Evolutionary conservation across 2,888 invertebrate species (phyloP).

Genomic region (Pyrrhia umbra): DNA sequence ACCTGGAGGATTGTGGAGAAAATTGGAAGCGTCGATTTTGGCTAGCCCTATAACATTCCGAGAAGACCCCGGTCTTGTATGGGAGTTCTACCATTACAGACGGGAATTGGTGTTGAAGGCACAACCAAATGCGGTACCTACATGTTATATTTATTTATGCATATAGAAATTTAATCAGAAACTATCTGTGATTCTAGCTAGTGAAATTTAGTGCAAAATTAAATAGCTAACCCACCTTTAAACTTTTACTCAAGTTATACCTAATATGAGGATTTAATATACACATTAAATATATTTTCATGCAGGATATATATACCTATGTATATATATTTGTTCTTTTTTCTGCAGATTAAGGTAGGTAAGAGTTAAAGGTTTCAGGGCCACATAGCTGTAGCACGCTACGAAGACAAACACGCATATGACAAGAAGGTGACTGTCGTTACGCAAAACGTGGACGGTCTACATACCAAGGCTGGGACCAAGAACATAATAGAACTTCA

Average conservation of each 20-base stretch:
- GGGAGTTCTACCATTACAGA: slow-evolving; percentile 97
- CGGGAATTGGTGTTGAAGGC: slow-evolving; percentile 94
- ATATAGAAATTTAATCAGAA: too few relatives aligned
- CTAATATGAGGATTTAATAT: too few relatives aligned
- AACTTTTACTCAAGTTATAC: too few relatives aligned
- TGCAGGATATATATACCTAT: too few relatives aligned
- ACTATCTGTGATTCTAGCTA: too few relatives aligned
- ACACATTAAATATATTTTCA: too few relatives aligned
- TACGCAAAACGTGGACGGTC: slow-evolving; percentile 98
- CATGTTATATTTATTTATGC: too few relatives aligned
- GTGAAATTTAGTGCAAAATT: too few relatives aligned
- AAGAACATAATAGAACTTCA: slow-evolving; percentile 96
- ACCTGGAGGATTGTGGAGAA: slow-evolving; percentile 95
- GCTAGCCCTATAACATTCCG: slow-evolving; percentile 93
- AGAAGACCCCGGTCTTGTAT: slow-evolving; percentile 94
- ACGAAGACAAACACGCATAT: slow-evolving; percentile 89
- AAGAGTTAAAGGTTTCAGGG: slow-evolving; percentile 86
- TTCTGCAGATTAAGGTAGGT: too few relatives aligned
- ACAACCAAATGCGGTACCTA: slow-evolving; percentile 93
- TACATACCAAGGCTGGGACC: slow-evolving; percentile 97
- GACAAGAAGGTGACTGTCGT: slow-evolving; percentile 92
- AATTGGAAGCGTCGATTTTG: slow-evolving; percentile 92
- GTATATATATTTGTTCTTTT: too few relatives aligned
- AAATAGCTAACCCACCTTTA: too few relatives aligned
- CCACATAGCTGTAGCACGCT: slow-evolving; percentile 92